Conservation (phyloP, 2,797 vertebrate genomes). For the Anolis apletophallus region DNA sequence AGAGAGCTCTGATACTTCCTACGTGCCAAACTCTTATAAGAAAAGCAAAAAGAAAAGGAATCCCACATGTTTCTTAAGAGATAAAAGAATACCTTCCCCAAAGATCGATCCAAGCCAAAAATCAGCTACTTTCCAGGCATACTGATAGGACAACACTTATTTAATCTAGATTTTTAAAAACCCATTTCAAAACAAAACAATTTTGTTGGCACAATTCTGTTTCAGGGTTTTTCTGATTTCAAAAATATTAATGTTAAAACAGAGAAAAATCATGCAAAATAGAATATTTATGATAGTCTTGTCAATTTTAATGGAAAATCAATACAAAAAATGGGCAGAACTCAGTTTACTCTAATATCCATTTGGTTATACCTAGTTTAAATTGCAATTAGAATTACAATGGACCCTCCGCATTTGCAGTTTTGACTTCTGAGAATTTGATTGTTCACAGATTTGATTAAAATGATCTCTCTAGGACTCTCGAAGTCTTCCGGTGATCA, state of each 20-base stretch:
- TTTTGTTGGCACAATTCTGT: too few species aligned
- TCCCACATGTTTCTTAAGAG: not conserved
- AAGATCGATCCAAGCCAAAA: not conserved
- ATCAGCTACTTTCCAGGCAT: not conserved
- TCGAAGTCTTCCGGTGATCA: too few species aligned
- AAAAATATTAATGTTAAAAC: not conserved
- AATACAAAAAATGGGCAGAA: not conserved
- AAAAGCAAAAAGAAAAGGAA: not conserved
- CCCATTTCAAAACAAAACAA: not conserved
- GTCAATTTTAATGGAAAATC: not conserved
- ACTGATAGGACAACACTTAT: too few species aligned
- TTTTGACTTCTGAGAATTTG: too few species aligned
- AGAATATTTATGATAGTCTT: not conserved
- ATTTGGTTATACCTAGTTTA: not conserved
- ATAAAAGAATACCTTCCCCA: not conserved
- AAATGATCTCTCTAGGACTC: too few species aligned
- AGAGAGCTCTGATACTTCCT: not conserved
- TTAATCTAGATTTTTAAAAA: too few species aligned
- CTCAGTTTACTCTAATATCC: not conserved
- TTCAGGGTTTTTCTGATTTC: not conserved
- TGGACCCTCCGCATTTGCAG: too few species aligned
- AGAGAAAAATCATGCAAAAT: not conserved
- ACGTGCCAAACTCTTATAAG: not conserved
- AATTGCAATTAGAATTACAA: slow-evolving; percentile 13
- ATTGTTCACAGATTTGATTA: too few species aligned